Evolutionary conservation across 2,888 invertebrate species (phyloP).

Genomic region (Phengaris arion): DNA sequence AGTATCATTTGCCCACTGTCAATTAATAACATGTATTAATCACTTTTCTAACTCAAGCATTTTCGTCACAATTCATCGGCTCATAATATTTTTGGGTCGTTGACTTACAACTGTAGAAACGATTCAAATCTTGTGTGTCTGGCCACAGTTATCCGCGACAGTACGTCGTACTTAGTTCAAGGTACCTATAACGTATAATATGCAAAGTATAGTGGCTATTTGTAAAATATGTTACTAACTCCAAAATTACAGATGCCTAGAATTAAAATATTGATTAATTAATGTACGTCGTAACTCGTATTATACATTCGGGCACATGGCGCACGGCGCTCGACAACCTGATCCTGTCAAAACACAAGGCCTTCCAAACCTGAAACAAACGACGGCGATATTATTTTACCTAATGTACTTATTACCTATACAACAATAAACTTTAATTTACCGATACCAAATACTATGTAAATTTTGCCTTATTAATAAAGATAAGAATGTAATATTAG

Average conservation of each 20-base stretch:
- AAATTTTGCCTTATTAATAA: slow-evolving; percentile 7
- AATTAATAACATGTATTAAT: no score
- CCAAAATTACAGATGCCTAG: neutral
- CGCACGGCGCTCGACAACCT: neutral
- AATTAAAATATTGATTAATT: neutral
- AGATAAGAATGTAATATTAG: slow-evolving; percentile 9
- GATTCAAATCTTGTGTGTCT: no score
- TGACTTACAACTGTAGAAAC: no score
- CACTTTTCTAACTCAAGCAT: no score
- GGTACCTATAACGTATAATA: no score
- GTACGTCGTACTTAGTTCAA: no score
- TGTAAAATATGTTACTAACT: neutral
- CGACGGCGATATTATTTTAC: neutral
- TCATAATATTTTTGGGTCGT: no score
- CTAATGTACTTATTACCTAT: neutral
- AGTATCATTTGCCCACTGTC: no score
- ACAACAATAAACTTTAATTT: neutral
- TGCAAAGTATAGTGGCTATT: neutral
- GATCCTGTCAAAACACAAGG: neutral
- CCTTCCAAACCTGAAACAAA: neutral
- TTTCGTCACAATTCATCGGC: no score
- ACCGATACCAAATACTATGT: neutral
- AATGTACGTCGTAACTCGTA: neutral
- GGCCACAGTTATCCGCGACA: no score
- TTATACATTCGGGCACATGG: neutral